Evolutionary conservation across 2,797 vertebrate species (phyloP).

Genomic region (Gymnothorax reevesii): DNA sequence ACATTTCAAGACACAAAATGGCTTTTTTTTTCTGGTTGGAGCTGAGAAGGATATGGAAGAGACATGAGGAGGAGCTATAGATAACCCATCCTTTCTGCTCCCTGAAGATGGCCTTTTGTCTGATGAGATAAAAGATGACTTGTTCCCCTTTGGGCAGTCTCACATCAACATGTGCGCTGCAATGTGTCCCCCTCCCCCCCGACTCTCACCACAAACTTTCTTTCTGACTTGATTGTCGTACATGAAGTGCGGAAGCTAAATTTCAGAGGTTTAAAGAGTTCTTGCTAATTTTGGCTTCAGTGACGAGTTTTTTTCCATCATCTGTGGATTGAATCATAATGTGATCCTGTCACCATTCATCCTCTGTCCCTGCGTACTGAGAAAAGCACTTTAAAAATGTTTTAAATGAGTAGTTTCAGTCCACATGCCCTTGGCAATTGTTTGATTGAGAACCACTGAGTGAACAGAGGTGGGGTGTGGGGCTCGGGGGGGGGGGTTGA

Average conservation of each 20-base stretch:
- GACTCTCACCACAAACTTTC: background rate
- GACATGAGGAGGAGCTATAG: background rate
- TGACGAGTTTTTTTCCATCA: background rate
- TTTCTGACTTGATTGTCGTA: background rate
- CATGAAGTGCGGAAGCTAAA: background rate
- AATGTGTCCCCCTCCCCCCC: background rate
- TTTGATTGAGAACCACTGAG: background rate
- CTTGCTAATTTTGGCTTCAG: background rate
- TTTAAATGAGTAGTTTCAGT: background rate
- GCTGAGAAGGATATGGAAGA: background rate
- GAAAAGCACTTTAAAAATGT: background rate
- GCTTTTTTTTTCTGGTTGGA: background rate
- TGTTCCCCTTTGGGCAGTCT: background rate
- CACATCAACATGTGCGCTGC: background rate
- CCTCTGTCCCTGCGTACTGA: too few relatives aligned
- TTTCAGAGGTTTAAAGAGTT: background rate
- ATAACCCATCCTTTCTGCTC: background rate
- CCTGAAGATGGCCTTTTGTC: constrained; percentile 4
- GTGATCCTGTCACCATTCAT: background rate
- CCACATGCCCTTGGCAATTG: background rate
- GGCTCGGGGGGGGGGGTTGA: background rate
- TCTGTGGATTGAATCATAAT: background rate
- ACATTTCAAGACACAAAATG: background rate
- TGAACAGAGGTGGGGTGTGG: background rate
- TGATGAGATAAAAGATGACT: background rate